Evolutionary conservation across 1,140 invertebrate species (phyloP), one percentile per base, ranked within the genome.

Genomic region (Wiebesia pumilae): DNA sequence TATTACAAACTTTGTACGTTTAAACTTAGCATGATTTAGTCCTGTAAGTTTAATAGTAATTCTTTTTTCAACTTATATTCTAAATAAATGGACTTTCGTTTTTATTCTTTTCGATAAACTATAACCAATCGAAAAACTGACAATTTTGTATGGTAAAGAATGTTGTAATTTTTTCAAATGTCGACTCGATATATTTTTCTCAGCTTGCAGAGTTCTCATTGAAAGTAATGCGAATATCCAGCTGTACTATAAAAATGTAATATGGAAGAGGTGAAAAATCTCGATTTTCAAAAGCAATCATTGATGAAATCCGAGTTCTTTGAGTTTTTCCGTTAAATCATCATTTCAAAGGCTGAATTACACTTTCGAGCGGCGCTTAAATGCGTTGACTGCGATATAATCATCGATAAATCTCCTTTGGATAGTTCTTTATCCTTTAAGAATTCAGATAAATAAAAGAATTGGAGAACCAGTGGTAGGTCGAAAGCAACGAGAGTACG

Each of bases 301-400:
- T 69, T 62, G 40, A 81, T 67, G 80, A 65, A n/a, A 73, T 14
- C 6, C 19, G 30, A 12, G 21, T 16, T 73, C 24, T 71, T 71
- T 14, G 35, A 51, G 54, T 81, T 67, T 43, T 81, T 43, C 14
- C n/a, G 19, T 65, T 12, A 9, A 43, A 62, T 75, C 67, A 6
- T 27, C 33, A 62, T 62, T n/a, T 19, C 21, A 1, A n/a, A 58
- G 71, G 65, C 79, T 69, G 54, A 65, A 84, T 47, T 12, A 16
- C 16, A 33, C 40, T 69, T 27, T 58, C 43, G 54, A 0, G 6
- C 77, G 24, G 24, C 71, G 14, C 24, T 84, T 84, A 77, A 84
- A 65, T 65, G 38, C 71, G 58, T 33, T 65, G 73, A 84, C 58
- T 84, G 51, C 35, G 21, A 30, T 38, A 71, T 43, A 9, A 35